Base-by-base conservation (phyloP, 37 sponge, comb jelly and placozoan genomes). In the Beroe ovata region DNA sequence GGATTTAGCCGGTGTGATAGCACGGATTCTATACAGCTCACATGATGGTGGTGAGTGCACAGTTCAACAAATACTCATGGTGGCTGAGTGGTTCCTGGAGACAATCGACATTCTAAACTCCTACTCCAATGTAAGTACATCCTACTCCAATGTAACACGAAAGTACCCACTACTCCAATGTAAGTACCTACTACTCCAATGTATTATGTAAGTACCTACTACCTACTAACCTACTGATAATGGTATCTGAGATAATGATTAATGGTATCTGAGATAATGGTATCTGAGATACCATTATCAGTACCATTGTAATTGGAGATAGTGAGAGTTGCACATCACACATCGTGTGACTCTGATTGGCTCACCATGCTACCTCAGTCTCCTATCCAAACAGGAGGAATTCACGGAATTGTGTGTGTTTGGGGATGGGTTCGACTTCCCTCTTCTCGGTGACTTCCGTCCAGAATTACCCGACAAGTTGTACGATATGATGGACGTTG, bases 331-430 rank as follows among this genome's bases (percentile, higher is more conserved):
- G n/a, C n/a, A n/a, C n/a, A n/a, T n/a, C n/a, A n/a, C n/a, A n/a
- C n/a, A n/a, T n/a, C n/a, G n/a, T n/a, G n/a, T n/a, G n/a, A n/a
- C n/a, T n/a, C n/a, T n/a, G n/a, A n/a, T n/a, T n/a, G n/a, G n/a
- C n/a, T n/a, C n/a, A n/a, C n/a, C n/a, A n/a, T n/a, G n/a, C n/a
- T n/a, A n/a, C 11, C 59, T 19, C 59, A 19, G 16, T 58, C 16
- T 58, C 18, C n/a, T n/a, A n/a, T n/a, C n/a, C n/a, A n/a, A n/a
- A n/a, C 84, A 77, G 84, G 84, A 77, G 23, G 84, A 77, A 54
- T 77, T 77, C 33, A 36, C 38, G 2, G 84, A 77, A 26, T 35
- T 77, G 22, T 77, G 84, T 40, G 84, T 77, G 84, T 77, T 77
- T 40, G 84, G 84, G 26, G 84, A 77, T 0, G 84, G 84, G 47